Evolutionary conservation across 2,113 vertebrate genomes (phyloP).

Genomic region (Gopherus flavomarginatus): DNA sequence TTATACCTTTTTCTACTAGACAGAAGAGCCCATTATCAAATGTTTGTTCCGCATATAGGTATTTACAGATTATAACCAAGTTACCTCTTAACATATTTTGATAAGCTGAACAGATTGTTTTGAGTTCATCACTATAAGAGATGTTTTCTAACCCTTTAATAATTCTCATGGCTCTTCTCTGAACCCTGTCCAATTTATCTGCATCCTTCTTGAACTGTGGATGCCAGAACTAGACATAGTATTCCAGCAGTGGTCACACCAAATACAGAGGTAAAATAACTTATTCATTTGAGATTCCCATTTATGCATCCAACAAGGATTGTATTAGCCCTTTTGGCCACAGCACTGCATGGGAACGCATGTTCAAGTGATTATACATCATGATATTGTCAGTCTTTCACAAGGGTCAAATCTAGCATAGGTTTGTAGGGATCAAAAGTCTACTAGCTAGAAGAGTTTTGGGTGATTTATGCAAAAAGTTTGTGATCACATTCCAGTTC

Average conservation of each 20-base stretch:
- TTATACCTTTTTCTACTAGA: not conserved
- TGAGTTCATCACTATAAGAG: not conserved
- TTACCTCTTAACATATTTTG: not conserved
- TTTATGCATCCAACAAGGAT: too few relatives aligned
- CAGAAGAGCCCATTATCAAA: not conserved
- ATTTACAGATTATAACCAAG: not conserved
- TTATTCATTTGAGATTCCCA: too few relatives aligned
- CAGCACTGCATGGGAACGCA: not conserved
- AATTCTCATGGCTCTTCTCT: not conserved
- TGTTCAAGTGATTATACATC: not conserved
- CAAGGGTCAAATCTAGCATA: accelerated
- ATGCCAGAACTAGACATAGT: not conserved
- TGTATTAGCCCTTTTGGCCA: too few relatives aligned
- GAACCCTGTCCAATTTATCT: not conserved
- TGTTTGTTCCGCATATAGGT: not conserved
- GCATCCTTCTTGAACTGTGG: not conserved
- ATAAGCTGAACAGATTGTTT: not conserved
- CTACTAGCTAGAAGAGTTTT: not conserved
- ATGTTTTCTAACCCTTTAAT: not conserved
- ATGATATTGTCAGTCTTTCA: not conserved
- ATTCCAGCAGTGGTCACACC: not conserved
- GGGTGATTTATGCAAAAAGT: not conserved
- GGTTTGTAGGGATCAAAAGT: not conserved
- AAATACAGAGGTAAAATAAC: not conserved
- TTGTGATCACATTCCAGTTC: not conserved